These are phyloP conservation scores for Drosophila sucinea DNA, from an alignment of 1,140 invertebrate genomes.

Conservation along the genomic window DNA sequence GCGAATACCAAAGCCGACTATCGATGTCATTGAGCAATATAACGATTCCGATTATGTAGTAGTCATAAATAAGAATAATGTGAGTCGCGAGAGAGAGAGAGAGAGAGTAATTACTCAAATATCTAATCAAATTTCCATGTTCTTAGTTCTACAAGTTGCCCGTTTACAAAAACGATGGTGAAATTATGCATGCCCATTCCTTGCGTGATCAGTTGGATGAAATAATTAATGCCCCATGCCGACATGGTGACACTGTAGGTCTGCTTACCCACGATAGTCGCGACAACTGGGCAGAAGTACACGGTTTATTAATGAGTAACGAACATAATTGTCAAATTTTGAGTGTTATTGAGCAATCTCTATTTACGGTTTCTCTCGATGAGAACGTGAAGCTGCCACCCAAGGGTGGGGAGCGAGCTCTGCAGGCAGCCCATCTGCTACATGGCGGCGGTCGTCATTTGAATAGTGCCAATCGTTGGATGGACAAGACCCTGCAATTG, in stretches of 20 bases:
- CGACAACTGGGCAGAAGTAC: conserved; percentile 91
- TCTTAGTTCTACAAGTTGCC: conserved; percentile 90
- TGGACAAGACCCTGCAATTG: conserved; percentile 89
- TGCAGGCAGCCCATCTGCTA: conserved; percentile 86
- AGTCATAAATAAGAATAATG: conserved; percentile 92
- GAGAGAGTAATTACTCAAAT: background rate
- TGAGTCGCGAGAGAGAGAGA: conserved; percentile 83
- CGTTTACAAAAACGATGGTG: conserved; percentile 86
- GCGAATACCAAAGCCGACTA: conserved; percentile 87
- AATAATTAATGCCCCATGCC: conserved; percentile 84
- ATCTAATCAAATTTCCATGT: conserved; percentile 20
- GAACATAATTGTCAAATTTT: conserved; percentile 85
- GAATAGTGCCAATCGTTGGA: conserved; percentile 94
- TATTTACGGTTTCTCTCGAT: conserved; percentile 94
- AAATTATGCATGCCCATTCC: conserved; percentile 24
- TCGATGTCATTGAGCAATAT: conserved; percentile 88
- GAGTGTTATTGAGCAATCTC: conserved; percentile 88
- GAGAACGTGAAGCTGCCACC: conserved; percentile 82
- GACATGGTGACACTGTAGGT: conserved; percentile 86
- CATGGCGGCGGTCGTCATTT: conserved; percentile 87
- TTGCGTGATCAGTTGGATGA: conserved; percentile 82
- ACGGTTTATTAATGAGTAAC: conserved; percentile 85
- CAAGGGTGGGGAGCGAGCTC: conserved; percentile 54
- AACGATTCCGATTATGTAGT: conserved; percentile 88
- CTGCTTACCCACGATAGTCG: conserved; percentile 92